These are phyloP conservation scores for Globicephala melas DNA, from an alignment of 2,113 vertebrate species.

Conservation along the genomic window DNA sequence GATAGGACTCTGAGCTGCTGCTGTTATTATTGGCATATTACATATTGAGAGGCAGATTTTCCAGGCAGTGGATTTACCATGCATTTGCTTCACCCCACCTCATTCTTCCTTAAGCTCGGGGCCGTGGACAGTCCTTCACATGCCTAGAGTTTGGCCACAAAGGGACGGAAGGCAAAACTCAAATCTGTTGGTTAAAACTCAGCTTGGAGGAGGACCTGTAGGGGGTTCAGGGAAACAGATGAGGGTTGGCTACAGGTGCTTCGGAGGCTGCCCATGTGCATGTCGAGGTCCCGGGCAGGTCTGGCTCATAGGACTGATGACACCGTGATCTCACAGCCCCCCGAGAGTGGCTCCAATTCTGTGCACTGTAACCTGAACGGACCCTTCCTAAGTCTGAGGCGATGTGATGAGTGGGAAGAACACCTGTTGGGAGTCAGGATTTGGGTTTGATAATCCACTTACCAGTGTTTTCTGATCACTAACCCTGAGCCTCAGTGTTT, in stretches of 20 bases:
- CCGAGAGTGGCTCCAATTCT: no score
- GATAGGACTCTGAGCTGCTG: background rate
- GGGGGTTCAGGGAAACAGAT: background rate
- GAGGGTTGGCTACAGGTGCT: background rate
- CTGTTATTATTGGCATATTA: background rate
- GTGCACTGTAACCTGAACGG: background rate
- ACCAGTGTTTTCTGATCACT: background rate
- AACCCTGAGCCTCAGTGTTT: background rate
- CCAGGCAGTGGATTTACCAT: background rate
- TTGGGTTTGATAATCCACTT: background rate
- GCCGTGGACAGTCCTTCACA: background rate
- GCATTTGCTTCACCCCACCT: background rate
- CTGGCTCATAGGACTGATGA: background rate
- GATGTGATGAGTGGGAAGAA: background rate
- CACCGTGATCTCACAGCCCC: rapidly evolving
- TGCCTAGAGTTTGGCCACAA: background rate
- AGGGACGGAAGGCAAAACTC: background rate
- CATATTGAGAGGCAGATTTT: background rate
- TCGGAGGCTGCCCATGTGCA: background rate
- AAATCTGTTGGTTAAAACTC: background rate
- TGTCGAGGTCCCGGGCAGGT: rapidly evolving
- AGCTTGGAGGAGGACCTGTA: background rate
- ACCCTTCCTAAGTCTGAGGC: background rate
- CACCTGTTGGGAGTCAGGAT: background rate
- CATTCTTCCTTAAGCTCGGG: background rate